Percentiles rank a stretch among this genome's conserved stretches.
Evolutionary conservation across 2,797 vertebrate genomes (phyloP).

Genomic region (Caiman crocodilus): DNA sequence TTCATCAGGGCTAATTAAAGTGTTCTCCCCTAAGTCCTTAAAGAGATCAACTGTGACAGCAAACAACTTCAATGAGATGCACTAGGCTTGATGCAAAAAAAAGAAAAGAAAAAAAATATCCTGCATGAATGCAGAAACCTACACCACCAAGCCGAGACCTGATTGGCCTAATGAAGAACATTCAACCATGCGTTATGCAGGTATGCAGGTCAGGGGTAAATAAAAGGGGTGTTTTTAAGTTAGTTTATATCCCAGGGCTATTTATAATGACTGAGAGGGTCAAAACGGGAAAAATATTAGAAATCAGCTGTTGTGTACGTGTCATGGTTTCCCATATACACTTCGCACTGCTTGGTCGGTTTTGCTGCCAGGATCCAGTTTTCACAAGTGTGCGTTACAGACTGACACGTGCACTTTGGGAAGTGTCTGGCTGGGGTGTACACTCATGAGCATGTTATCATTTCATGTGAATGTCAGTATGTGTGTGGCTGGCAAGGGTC

Average conservation of each 20-base stretch:
- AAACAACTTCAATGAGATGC: constrained; percentile 5
- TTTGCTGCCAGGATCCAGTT: neutral
- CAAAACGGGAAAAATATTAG: neutral
- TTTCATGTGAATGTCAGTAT: too few species aligned
- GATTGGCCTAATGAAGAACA: neutral
- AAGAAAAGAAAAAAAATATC: neutral
- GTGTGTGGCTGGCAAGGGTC: too few species aligned
- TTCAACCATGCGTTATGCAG: neutral
- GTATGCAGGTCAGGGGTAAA: constrained; percentile 8
- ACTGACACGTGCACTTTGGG: fast-evolving
- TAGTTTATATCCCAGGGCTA: neutral
- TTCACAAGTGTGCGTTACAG: fast-evolving
- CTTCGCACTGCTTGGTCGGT: fast-evolving
- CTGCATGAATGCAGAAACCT: neutral
- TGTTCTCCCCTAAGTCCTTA: constrained; percentile 35
- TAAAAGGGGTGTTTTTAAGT: neutral
- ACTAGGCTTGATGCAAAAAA: neutral
- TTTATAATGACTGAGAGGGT: neutral
- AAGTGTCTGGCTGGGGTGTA: neutral
- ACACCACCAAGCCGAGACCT: neutral
- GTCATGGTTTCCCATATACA: fast-evolving
- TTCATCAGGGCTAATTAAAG: constrained; percentile 55
- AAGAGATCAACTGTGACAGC: constrained; percentile 28
- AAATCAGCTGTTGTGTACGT: neutral
- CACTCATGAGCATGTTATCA: too few species aligned